These are phyloP conservation scores for Spongilla lacustris DNA, from an alignment of 37 sponge, comb jelly and placozoan genomes.

Conservation along the genomic window DNA sequence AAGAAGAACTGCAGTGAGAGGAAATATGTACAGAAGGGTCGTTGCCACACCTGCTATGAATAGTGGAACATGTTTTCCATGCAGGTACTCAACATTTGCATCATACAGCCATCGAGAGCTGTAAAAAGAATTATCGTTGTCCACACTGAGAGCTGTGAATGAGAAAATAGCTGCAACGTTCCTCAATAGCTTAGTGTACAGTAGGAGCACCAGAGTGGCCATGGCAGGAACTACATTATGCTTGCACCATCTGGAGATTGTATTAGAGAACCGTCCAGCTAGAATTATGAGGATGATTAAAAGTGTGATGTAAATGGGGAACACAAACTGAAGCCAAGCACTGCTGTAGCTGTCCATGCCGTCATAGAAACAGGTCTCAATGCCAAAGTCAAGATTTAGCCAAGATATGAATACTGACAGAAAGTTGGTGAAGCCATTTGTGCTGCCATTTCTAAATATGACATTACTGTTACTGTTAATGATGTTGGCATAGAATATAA, in stretches of 20 bases:
- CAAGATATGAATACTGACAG: constrained; percentile 44
- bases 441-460: neutral
- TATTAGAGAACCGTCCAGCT: constrained; percentile 12
- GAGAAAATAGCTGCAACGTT: neutral
- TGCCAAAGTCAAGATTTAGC: constrained; percentile 60
- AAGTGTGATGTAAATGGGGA: constrained; percentile 62
- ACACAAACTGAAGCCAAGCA: constrained; percentile 47
- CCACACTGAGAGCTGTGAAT: neutral
- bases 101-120: constrained; percentile 21
- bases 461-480: neutral
- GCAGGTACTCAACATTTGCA: constrained; percentile 14
- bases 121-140: neutral
- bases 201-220: constrained; percentile 27
- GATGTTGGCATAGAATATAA: constrained; percentile 3
- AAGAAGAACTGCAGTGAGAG: constrained; percentile 4
- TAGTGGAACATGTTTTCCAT: constrained; percentile 6
- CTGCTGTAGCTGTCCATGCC: constrained; percentile 60
- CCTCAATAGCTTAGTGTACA: constrained; percentile 29
- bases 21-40: neutral
- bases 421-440: constrained; percentile 10
- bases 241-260: constrained; percentile 6
- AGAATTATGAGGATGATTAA: constrained; percentile 32
- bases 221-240: constrained; percentile 30
- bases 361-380: constrained; percentile 67
- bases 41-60: neutral